A percentile compares a stretch with the other conserved stretches of the same genome.
Evolutionary conservation across 2,113 vertebrate species (phyloP).

Genomic region (Bucco capensis): DNA sequence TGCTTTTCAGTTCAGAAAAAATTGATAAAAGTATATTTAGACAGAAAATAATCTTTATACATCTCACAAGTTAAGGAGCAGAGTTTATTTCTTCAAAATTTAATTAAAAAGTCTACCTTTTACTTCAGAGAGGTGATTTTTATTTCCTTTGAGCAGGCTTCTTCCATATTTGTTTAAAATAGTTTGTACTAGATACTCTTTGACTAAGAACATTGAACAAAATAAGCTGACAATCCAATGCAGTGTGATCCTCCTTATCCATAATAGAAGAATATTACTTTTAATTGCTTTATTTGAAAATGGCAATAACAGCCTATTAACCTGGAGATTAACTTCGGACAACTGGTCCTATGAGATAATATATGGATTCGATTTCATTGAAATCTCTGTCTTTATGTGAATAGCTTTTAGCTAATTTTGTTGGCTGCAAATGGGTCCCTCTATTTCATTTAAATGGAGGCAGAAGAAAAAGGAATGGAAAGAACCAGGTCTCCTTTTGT

Average conservation of each 20-base stretch:
- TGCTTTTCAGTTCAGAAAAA: constrained; percentile 9
- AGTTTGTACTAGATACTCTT: not conserved
- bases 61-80: not conserved
- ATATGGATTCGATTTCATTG: constrained; percentile 7
- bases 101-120: not conserved
- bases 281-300: constrained; percentile 37
- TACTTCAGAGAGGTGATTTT: not conserved
- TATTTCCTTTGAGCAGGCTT: not conserved
- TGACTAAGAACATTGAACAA: not conserved
- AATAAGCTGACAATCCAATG: not conserved
- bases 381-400: constrained; percentile 32
- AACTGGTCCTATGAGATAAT: constrained; percentile 32
- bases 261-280: constrained; percentile 17
- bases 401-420: constrained; percentile 38
- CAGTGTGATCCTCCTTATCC: not conserved
- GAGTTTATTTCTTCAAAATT: not conserved
- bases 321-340: constrained; percentile 28
- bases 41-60: not conserved
- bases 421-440: not conserved
- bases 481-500: not conserved
- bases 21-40: not conserved
- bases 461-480: constrained; percentile 15
- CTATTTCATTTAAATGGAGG: constrained; percentile 57
- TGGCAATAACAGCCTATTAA: constrained; percentile 16
- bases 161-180: not conserved